Evolutionary conservation across 2,888 invertebrate genomes (phyloP), one percentile per base, ranked within the genome.

Genomic region (Scrobipalpa costella): DNA sequence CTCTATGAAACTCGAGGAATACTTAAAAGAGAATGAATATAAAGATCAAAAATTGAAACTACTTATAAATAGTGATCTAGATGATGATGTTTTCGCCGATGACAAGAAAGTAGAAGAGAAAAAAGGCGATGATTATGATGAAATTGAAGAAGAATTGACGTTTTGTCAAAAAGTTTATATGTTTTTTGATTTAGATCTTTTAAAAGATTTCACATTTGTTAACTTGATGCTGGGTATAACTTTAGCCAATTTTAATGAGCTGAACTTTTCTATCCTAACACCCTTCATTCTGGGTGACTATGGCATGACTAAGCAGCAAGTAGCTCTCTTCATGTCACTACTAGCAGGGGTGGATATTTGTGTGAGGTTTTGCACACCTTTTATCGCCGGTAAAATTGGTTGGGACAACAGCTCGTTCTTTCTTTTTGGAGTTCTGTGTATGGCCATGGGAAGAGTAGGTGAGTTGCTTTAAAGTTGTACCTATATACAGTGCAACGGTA

Each of bases 351-450:
- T 94, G 49, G 95, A 95, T 73, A 93, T 95, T 36, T 81, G 86
- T 13, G 92, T 94, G 15, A 86, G 95, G 68, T 94, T 95, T 74
- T 88, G 93, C 63, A 91, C 94, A 65, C 95, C 95, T 0, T 94
- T 95, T 65, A 77, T 95, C 9, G 94, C 95, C 17, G 94, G 94
- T 34, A 94, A 92, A 84, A 93, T 95, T 66, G 92, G 93, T 50
- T 95, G 94, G 94, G 93, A 94, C 63, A 95, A 94, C 74, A 93
- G 94, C 71, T 93, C 94, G 0, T 95, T 95, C 81, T 95, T 95
- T 73, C 85, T 95, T 17, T 90, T 95, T 62, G 95, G 95, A 59
- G 93, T 95, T 0, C 83, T 94, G 59, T 90, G 92, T 13, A 94
- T 95, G 92, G 94, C 95, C 8, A 72, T 92, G 65, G 95, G 95